Base-by-base conservation (phyloP, 2,888 invertebrate genomes). In the Xylota segnis region DNA sequence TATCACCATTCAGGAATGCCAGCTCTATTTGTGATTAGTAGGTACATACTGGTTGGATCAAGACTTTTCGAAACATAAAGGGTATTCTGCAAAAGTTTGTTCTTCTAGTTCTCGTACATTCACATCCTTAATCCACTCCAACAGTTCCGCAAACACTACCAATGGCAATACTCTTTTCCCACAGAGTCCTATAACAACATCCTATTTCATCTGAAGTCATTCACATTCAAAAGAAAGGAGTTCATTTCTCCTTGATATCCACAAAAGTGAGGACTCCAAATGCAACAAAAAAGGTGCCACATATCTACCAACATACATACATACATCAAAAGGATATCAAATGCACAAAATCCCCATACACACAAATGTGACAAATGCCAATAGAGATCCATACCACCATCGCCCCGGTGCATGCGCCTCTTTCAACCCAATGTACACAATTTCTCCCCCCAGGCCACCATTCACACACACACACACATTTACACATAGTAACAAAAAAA, bases 381-480 rank as follows among this genome's bases (percentile, higher is more conserved):
- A 86, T 81, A 81, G 86, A 56, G 66, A 66, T 68, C 59, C 78
- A 78, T 72, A 72, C 78, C 72, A 83, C 72, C 61, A 65, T 59
- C 65, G 71, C 16, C 72, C 79, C 47, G 82, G 86, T 86, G 86
- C 86, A 86, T 86, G 86, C 86, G 86, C 86, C 86, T 82, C 86
- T 77, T 82, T 72, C 82, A 86, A 82, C 76, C 81, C 82, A 82
- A 72, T 58, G 52, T 40, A 84, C 58, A 78, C 59, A 66, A 56
- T 54, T 68, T 74, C 79, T 52, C 68, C 76, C 82, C 82, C 71
- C 45, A 72, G 45, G 58, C 58, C 68, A 40, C 34, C 74, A 74
- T 34, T 70, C 37, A 84, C 59, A 75, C 70, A 82, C 37, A 16
- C 50, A 71, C 47, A 84, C 37, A 0, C 5, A 34, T 5, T 4